Evolutionary conservation across 2,113 vertebrate species (phyloP).

Genomic region (Artemisiospiza belli): DNA sequence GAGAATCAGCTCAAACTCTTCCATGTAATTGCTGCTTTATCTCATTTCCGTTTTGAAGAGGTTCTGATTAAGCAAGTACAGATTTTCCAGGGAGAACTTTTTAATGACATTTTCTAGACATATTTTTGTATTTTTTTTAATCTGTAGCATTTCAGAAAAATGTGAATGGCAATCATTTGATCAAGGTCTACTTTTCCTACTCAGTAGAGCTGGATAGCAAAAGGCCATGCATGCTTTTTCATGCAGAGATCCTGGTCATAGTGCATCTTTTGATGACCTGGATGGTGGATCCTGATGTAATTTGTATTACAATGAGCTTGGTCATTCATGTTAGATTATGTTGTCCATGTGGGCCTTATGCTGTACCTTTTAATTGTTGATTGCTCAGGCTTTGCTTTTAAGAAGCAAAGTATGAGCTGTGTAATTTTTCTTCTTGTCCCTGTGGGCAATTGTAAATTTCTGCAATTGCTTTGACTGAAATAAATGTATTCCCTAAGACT

Average conservation of each 20-base stretch:
- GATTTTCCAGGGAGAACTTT: background rate
- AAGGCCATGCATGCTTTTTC: background rate
- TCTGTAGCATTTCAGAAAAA: background rate
- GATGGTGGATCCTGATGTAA: background rate
- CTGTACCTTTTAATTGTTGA: background rate
- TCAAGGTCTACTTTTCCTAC: background rate
- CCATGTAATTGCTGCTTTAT: background rate
- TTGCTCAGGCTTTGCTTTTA: background rate
- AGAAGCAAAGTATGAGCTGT: background rate
- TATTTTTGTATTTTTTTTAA: background rate
- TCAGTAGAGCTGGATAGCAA: background rate
- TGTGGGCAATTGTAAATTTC: background rate
- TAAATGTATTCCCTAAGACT: background rate
- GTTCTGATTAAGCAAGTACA: background rate
- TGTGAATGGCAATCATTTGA: background rate
- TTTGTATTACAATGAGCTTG: background rate
- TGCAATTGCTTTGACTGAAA: background rate
- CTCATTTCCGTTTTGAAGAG: background rate
- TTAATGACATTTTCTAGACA: background rate
- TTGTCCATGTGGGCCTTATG: background rate
- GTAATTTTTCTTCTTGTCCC: background rate
- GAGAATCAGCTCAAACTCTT: background rate
- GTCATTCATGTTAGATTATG: background rate
- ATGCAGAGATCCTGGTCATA: background rate
- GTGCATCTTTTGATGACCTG: background rate